Percentiles rank a stretch among this genome's conserved stretches.
Evolutionary conservation across 2,113 vertebrate genomes (phyloP).

Genomic region (Melanotaenia duboulayi): DNA sequence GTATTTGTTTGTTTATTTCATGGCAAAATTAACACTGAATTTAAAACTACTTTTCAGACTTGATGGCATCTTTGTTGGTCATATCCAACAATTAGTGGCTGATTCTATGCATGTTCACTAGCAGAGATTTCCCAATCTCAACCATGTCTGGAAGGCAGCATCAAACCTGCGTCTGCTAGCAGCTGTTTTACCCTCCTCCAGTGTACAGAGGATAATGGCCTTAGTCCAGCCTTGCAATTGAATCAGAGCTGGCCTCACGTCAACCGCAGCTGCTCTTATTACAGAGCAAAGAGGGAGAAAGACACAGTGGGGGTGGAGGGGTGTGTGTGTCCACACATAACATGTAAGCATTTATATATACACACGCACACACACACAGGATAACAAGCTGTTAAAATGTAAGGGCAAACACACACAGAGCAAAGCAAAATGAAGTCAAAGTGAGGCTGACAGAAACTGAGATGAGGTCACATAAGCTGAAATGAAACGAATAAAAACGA

Average conservation of each 20-base stretch:
- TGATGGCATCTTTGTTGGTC: too few relatives aligned
- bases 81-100: not conserved
- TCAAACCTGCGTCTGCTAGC: conserved; percentile 45
- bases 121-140: conserved; percentile 5
- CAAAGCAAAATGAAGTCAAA: conserved; percentile 23
- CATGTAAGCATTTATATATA: conserved; percentile 8
- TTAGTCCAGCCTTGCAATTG: conserved; percentile 75
- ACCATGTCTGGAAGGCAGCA: conserved; percentile 13
- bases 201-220: conserved; percentile 69
- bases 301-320: conserved; percentile 42
- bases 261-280: conserved; percentile 83
- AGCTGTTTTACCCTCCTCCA: conserved; percentile 67
- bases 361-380: conserved; percentile 5
- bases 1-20: too few relatives aligned
- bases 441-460: conserved; percentile 41
- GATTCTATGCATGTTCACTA: not conserved
- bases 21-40: too few relatives aligned
- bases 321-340: conserved; percentile 11
- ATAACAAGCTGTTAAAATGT: conserved; percentile 46
- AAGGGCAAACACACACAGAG: conserved; percentile 24
- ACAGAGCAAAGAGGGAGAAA: conserved; percentile 60
- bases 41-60: too few relatives aligned
- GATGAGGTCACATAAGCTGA: conserved; percentile 39
- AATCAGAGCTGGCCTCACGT: conserved; percentile 73
- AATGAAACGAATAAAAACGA: conserved; percentile 30